A percentile compares a stretch with the other conserved stretches of the same genome.
Conservation (phyloP, 2,113 vertebrate species). For the Tetrax tetrax region DNA sequence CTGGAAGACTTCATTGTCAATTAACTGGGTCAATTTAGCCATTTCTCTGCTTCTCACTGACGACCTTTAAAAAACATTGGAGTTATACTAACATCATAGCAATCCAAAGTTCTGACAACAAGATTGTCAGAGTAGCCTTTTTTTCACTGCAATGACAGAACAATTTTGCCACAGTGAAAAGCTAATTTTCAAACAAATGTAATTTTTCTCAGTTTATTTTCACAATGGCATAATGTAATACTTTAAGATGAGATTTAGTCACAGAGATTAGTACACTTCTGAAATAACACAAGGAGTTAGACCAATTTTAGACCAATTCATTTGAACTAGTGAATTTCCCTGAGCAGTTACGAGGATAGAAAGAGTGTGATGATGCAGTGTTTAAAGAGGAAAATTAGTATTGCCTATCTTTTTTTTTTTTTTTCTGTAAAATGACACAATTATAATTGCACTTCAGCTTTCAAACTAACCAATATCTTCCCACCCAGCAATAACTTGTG, state of each 20-base stretch:
- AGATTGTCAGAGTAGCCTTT: not conserved
- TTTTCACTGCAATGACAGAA: not conserved
- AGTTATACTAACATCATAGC: not conserved
- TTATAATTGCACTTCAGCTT: constrained; percentile 1
- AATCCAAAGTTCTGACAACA: not conserved
- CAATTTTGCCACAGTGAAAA: not conserved
- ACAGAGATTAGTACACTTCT: not conserved
- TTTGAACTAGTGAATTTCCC: not conserved
- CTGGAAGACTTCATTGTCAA: constrained; percentile 74
- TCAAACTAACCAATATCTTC: not conserved
- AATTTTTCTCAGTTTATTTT: not conserved
- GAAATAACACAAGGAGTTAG: not conserved
- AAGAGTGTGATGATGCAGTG: not conserved
- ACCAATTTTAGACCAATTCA: not conserved
- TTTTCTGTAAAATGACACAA: not conserved
- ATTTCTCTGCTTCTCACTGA: not conserved
- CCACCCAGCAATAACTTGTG: not conserved
- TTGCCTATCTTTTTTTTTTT: not conserved
- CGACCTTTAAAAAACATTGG: not conserved
- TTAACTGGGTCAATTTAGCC: constrained; percentile 56
- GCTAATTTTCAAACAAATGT: not conserved
- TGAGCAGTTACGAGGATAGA: not conserved
- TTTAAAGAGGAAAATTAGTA: not conserved
- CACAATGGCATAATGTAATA: not conserved
- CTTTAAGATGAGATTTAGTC: not conserved